Percentiles rank a stretch among this genome's conserved stretches.
These are phyloP conservation scores for Gymnocheta viridis DNA, from an alignment of 2,888 invertebrate genomes.

Conservation along the genomic window DNA sequence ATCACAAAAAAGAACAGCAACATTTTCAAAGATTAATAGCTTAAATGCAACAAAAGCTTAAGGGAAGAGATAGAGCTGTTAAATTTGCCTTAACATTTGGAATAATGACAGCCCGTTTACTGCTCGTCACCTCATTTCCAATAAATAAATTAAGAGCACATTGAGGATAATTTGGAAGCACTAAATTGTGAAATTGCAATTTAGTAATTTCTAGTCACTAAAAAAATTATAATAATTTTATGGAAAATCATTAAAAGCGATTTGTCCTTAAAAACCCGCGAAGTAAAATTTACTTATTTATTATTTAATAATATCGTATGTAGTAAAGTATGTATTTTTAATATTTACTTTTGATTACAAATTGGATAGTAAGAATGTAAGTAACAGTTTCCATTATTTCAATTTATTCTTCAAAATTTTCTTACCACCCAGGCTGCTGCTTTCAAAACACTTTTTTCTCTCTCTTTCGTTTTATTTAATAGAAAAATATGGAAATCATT, in stretches of 20 bases:
- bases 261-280: too few relatives aligned
- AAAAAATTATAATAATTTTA: too few relatives aligned
- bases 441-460: constrained; percentile 10
- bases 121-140: background rate
- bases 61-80: constrained; percentile 6
- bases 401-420: background rate
- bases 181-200: background rate
- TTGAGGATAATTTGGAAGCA: background rate
- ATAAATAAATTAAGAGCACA: background rate
- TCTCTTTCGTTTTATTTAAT: background rate
- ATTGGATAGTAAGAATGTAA: too few relatives aligned
- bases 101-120: background rate
- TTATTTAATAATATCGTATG: too few relatives aligned
- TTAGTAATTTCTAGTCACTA: too few relatives aligned
- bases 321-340: too few relatives aligned
- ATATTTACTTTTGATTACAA: too few relatives aligned
- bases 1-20: background rate
- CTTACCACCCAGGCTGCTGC: constrained; percentile 26
- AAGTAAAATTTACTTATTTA: too few relatives aligned
- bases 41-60: constrained; percentile 6
- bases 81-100: constrained; percentile 8
- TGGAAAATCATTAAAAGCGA: too few relatives aligned
- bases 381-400: background rate
- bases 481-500: background rate
- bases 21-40: constrained; percentile 10